Evolutionary conservation across 1,140 invertebrate genomes (phyloP).

Genomic region (Homarus americanus): DNA sequence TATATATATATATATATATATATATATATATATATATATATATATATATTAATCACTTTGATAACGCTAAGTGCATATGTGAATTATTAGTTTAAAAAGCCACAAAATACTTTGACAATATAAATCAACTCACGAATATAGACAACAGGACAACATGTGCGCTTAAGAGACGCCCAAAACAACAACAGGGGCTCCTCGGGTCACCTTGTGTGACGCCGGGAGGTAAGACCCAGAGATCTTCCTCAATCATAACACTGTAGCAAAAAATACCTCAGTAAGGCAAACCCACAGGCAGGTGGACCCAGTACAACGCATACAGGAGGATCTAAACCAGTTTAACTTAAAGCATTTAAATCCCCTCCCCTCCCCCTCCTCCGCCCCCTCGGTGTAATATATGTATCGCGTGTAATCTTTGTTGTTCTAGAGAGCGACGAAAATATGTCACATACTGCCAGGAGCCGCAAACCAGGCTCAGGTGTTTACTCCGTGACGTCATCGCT

Average conservation of each 20-base stretch:
- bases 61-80: no score
- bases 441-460: not conserved
- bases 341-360: not conserved
- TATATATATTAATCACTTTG: not conserved
- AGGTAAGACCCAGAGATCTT: not conserved
- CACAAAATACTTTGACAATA: no score
- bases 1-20: not conserved
- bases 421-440: not conserved
- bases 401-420: not conserved
- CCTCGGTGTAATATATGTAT: not conserved
- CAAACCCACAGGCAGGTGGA: not conserved
- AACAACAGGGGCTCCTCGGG: no score
- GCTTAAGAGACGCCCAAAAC: no score
- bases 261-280: not conserved
- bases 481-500: no score
- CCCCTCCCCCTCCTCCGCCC: not conserved
- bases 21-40: conserved; percentile 15
- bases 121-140: no score
- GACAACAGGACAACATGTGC: no score
- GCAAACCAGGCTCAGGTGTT: not conserved
- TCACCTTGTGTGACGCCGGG: no score
- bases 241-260: not conserved
- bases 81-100: no score
- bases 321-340: not conserved
- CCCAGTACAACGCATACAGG: conserved; percentile 1